Conservation (phyloP, 1,140 invertebrate species). For the Danaus plexippus region DNA sequence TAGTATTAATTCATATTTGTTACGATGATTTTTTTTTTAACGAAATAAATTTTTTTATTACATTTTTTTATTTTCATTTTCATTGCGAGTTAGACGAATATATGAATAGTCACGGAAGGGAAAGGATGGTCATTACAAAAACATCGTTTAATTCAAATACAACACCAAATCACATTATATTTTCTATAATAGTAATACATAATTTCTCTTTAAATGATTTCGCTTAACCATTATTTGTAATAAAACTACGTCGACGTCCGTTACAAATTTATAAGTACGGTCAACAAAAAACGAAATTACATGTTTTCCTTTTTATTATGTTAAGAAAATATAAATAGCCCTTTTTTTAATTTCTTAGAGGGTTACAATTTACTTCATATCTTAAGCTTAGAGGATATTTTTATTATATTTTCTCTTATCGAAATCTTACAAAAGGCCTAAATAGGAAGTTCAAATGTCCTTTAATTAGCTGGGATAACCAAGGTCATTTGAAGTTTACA, state of each 20-base stretch:
- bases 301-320: constrained; percentile 33
- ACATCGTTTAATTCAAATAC: constrained; percentile 70
- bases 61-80: background rate
- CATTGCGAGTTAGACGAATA: background rate
- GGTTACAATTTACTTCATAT: constrained; percentile 5
- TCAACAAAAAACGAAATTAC: constrained; percentile 31
- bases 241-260: constrained; percentile 28
- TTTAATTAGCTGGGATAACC: constrained; percentile 61
- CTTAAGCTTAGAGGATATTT: no score
- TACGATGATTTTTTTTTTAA: constrained; percentile 20
- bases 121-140: constrained; percentile 63
- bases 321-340: constrained; percentile 55
- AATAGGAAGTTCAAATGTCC: constrained; percentile 37
- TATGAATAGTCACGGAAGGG: constrained; percentile 31
- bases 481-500: constrained; percentile 40
- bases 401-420: no score
- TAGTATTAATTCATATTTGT: constrained; percentile 13
- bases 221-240: constrained; percentile 46
- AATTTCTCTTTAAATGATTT: constrained; percentile 55
- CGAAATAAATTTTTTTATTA: constrained; percentile 10
- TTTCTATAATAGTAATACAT: constrained; percentile 68
- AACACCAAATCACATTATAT: constrained; percentile 71
- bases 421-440: no score
- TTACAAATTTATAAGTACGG: constrained; percentile 26
- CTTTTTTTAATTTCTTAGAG: constrained; percentile 35